Base-by-base conservation (phyloP, 2,797 vertebrate genomes). In the Setipinna tenuifilis region DNA sequence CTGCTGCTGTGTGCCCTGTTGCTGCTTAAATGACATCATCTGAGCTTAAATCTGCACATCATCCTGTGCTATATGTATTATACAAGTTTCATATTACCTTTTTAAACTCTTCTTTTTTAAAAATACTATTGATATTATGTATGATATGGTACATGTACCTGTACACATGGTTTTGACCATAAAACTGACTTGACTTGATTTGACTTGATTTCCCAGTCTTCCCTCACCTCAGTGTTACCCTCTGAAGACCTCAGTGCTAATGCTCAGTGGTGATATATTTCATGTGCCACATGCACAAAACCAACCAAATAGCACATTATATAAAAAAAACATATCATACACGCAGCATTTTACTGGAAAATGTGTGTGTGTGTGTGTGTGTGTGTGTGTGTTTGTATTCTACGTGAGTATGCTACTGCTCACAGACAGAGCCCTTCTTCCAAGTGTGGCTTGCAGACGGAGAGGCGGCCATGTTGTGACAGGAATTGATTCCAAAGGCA, bases 401-500 rank as follows among this genome's bases (percentile, higher is more conserved):
- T 17, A 19, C 25, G 28, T 5, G 50, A 54, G 31, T 35, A 35
- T 16, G 14, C 31, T 75, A 71, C 14, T 44, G 71, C 71, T 35
- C 28, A 44, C 35, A 19, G 71, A 44, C 35, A 21, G 71, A 78
- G 31, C 71, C 28, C 17, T 41, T 78, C 17, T 17, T 78, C 71
- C 71, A 78, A 35, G 28, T 46, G 31, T 11, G 59, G 48, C 78
- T 12, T 50, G 57, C 35, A 41, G 35, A 14, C 71, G 1, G 35
- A 21, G 16, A 41, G 71, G 35, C 71, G 35, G 82, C 57, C 25
- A 83, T 59, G 25, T 59, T 54, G 75, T 31, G 17, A 84, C 78
- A 86, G 71, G 4, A 25, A 71, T 80, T 89, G 89, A 90, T 91
- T 84, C 86, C 81, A 82, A 25, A 59, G 48, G 80, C 84, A 84